Evolutionary conservation across 2,797 vertebrate species (phyloP).

Genomic region (Heliangelus exortis): DNA sequence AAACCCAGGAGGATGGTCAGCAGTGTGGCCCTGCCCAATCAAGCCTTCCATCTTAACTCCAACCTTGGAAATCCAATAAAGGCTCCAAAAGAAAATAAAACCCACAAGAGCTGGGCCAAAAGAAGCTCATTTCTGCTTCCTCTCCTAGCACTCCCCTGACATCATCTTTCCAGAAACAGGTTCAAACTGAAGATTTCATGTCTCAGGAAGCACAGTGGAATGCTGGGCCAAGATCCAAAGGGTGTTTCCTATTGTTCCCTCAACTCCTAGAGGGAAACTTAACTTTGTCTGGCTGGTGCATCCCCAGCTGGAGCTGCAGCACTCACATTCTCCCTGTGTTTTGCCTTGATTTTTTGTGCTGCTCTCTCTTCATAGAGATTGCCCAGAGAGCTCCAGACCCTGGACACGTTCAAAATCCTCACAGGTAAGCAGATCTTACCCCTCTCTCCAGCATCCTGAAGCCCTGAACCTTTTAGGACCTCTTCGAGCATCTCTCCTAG

Average conservation of each 20-base stretch:
- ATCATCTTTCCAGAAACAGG: background rate
- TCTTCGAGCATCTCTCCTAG: background rate
- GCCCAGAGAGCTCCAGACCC: background rate
- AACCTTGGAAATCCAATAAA: background rate
- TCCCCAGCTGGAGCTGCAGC: background rate
- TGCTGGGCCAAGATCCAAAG: background rate
- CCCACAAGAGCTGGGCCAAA: fast-evolving
- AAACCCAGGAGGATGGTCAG: background rate
- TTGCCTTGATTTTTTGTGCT: background rate
- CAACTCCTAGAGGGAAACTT: background rate
- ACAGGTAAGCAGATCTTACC: background rate
- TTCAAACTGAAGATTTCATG: background rate
- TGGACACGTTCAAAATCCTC: background rate
- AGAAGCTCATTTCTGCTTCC: background rate
- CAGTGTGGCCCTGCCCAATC: background rate
- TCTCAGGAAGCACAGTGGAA: background rate
- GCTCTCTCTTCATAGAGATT: background rate
- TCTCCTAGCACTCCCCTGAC: background rate
- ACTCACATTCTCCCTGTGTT: background rate
- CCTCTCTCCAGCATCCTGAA: background rate
- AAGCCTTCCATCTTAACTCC: background rate
- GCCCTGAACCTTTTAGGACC: background rate
- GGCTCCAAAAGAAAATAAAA: background rate
- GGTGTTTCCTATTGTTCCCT: background rate
- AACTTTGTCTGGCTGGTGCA: background rate